phyloP scores from a whole-genome alignment of 2,888 invertebrate genomes.

The Tillus elongatus region DNA sequence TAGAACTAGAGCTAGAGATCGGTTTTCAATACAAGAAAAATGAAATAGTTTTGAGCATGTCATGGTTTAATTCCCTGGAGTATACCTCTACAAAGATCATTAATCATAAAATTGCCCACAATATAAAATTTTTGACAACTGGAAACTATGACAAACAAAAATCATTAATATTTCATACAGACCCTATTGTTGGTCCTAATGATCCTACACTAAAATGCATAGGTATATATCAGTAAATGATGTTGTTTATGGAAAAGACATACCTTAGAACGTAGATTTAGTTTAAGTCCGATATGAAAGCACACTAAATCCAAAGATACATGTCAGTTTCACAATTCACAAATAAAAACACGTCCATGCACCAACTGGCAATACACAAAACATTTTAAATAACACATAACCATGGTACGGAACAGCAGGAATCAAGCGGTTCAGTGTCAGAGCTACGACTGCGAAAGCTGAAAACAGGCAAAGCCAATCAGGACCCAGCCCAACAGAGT shows the following conservation, averaged over 20 bases:
- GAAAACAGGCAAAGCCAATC: constrained; percentile 43
- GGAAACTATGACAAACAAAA: constrained; percentile 39
- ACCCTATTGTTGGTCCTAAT: constrained; percentile 37
- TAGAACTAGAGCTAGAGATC: constrained; percentile 25
- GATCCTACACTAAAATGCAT: constrained; percentile 28
- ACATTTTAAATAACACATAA: too few species aligned
- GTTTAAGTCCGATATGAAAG: too few species aligned
- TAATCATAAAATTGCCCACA: constrained; percentile 42
- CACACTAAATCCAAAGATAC: too few species aligned
- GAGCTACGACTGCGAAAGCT: constrained; percentile 20
- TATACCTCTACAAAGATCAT: constrained; percentile 35
- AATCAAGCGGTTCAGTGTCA: constrained; percentile 1
- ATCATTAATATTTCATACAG: constrained; percentile 48
- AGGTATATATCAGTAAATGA: too few species aligned
- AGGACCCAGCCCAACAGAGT: constrained; percentile 42
- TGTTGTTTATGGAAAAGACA: too few species aligned
- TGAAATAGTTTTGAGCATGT: constrained; percentile 31
- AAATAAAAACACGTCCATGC: too few species aligned
- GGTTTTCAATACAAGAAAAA: constrained; percentile 32
- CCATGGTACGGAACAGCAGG: too few species aligned
- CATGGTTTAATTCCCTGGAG: constrained; percentile 39
- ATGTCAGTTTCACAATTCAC: too few species aligned
- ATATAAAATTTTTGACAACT: constrained; percentile 41
- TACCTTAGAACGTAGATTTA: too few species aligned
- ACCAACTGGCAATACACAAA: too few species aligned